Base-by-base conservation (phyloP, 2,888 invertebrate genomes). In the Xestobium rufovillosum region DNA sequence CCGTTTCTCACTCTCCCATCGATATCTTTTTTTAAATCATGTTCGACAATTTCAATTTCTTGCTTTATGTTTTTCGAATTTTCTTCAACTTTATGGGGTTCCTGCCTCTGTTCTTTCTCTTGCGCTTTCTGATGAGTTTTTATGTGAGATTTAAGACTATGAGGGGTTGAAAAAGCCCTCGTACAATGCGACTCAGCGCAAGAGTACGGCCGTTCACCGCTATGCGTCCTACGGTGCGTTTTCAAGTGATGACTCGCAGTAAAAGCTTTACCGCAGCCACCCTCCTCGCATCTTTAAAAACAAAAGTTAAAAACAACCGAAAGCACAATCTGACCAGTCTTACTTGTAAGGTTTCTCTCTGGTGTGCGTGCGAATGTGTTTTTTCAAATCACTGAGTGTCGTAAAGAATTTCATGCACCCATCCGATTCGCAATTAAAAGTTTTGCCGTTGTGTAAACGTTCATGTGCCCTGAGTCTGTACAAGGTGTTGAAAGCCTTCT, bases 181-280 rank as follows among this genome's bases (percentile, higher is more conserved):
- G 74, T 73, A 59, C 90, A 90, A 26, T 70, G 69, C 1, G 64
- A 66, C 45, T 74, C 72, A 25, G 66, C 67, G 60, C 90, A 90
- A 0, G 78, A 73, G 62, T 85, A 87, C 1, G 89, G 87, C 39
- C 82, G 73, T 61, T 87, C 80, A 1, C 86, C 86, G 2, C 65
- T 66, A 57, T 90, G 89, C 3, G 84, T 86, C 38, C 91, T 73
- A 17, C 77, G 75, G 59, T 95, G 94, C 1, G 91, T 91, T 67
- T 92, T 94, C 29, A 95, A 68, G 60, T 94, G 94, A 65, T 95
- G 94, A 31, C 90, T 90, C 12, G 92, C 91, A 1, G 88, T 86
- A 65, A 95, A 95, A 0, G 90, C 85, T 61, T 92, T 92, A 26
- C 87, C 88, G 61, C 94, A 94, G 3, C 85, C 87, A 45, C 80